Percentiles rank a stretch among this genome's conserved stretches.
phyloP scores from a whole-genome alignment of 1,140 invertebrate species.

The Drosophila quadrilineata region DNA sequence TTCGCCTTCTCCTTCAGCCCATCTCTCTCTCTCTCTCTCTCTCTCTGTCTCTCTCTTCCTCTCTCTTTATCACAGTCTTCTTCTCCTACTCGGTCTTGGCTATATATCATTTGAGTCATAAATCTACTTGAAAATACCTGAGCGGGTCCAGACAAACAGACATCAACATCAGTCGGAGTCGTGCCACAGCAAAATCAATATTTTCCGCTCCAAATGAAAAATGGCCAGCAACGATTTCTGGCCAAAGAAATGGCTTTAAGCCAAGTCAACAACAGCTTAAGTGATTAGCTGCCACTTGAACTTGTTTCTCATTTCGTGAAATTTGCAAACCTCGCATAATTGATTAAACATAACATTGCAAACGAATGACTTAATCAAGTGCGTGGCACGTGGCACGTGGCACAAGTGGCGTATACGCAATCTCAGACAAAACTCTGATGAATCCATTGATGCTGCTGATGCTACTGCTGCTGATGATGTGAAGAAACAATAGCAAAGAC shows the following conservation, averaged over 20 bases:
- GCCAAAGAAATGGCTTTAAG: slow-evolving; percentile 24
- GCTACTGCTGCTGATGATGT: slow-evolving; percentile 21
- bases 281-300: slow-evolving; percentile 51
- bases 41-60: no score
- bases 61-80: no score
- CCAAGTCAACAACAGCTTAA: slow-evolving; percentile 22
- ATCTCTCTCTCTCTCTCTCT: no score
- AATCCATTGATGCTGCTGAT: slow-evolving; percentile 18
- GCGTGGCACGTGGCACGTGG: slow-evolving; percentile 55
- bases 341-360: slow-evolving; percentile 61
- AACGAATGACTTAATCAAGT: slow-evolving; percentile 70
- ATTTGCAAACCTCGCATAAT: slow-evolving; percentile 70
- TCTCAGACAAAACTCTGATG: slow-evolving; percentile 18
- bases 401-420: slow-evolving; percentile 72
- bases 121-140: slow-evolving; percentile 62
- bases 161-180: slow-evolving; percentile 60
- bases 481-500: slow-evolving; percentile 12
- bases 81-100: no score
- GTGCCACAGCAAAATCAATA: slow-evolving; percentile 67
- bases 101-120: slow-evolving; percentile 72
- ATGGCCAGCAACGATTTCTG: slow-evolving; percentile 48
- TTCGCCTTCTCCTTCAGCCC: no score
- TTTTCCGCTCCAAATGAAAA: slow-evolving; percentile 75
- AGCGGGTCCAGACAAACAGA: slow-evolving; percentile 69
- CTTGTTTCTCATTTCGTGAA: no score